Percentiles rank a stretch among this genome's conserved stretches.
phyloP scores from a whole-genome alignment of 2,888 invertebrate species.

The Ctenicera cuprea region DNA sequence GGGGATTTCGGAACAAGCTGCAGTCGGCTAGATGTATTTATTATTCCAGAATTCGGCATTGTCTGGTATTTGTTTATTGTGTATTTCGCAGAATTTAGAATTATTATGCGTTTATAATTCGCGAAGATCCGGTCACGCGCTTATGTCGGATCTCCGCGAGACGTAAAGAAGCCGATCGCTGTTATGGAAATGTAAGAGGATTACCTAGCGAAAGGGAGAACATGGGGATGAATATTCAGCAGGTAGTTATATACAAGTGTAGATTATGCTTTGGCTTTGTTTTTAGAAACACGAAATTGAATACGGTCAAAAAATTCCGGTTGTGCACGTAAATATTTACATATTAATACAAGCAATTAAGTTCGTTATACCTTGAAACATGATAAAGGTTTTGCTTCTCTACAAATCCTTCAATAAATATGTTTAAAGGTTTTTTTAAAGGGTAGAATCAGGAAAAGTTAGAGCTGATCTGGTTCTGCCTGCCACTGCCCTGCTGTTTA shows the following conservation, averaged over 20 bases:
- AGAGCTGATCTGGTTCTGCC: not conserved
- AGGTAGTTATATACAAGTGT: slow-evolving; percentile 45
- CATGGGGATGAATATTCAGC: slow-evolving; percentile 53
- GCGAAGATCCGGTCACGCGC: slow-evolving; percentile 58
- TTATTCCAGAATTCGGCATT: slow-evolving; percentile 28
- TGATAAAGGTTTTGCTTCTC: not conserved
- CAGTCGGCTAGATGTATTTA: slow-evolving; percentile 8
- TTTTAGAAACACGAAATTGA: slow-evolving; percentile 34
- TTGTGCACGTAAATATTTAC: slow-evolving; percentile 40
- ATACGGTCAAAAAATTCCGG: slow-evolving; percentile 32
- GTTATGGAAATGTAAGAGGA: slow-evolving; percentile 52
- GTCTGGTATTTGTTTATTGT: slow-evolving; percentile 37
- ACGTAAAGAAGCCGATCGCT: slow-evolving; percentile 55
- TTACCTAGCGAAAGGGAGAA: slow-evolving; percentile 48
- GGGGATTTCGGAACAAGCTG: not conserved
- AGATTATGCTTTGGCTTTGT: slow-evolving; percentile 39
- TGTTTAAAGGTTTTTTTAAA: not conserved
- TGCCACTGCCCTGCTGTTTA: not conserved
- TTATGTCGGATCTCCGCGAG: slow-evolving; percentile 55
- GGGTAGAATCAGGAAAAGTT: not conserved
- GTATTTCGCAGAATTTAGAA: slow-evolving; percentile 51
- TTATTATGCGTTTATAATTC: slow-evolving; percentile 58
- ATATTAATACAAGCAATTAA: slow-evolving; percentile 24
- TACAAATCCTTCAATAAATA: not conserved
- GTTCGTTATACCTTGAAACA: not conserved